Evolutionary conservation across 1,140 invertebrate genomes (phyloP), one percentile per base, ranked within the genome.

Genomic region (Drosophila sechellia): DNA sequence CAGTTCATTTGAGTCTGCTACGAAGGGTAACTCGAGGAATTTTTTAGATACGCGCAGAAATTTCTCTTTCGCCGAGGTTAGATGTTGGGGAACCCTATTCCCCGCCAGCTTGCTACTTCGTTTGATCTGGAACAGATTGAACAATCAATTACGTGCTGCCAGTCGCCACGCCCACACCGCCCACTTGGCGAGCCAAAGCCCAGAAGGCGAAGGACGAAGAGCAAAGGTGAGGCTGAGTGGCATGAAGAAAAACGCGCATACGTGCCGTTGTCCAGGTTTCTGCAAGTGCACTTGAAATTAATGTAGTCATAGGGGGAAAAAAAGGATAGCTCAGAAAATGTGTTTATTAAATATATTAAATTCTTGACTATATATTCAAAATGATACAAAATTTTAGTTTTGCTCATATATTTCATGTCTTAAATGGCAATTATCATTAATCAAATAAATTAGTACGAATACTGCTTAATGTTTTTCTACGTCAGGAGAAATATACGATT

Each of bases 101-200:
- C 31, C 22, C 50, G 13, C 35, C n/a, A 49, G 59, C 46, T 65
- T 17, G 43, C 35, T 56, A 70, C 64, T 75, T 53, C 76, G 75
- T 72, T 77, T 83, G 83, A 87, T 83, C 83, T 87, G 83, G 79
- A 87, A 87, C 84, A 89, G 83, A 87, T 87, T 87, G 83, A 87
- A 89, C 84, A 87, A 87, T 87, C 83, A 87, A 87, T 87, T 87
- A 87, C 83, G 84, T 83, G 79, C 84, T 46, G 71, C 69, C 74
- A 81, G 79, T 58, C 74, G 60, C 59, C 60, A 81, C 83, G 75
- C 84, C 84, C 83, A 79, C 60, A 20, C 35, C 37, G 50, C 53
- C 53, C 48, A 43, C 31, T 31, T 31, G 31, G 31, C 31, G 31
- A 31, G 31, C 31, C 31, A 31, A 31, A 10, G 8, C 31, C 8